phyloP scores from a whole-genome alignment of 2,888 invertebrate genomes.

The Brachycybe producta region DNA sequence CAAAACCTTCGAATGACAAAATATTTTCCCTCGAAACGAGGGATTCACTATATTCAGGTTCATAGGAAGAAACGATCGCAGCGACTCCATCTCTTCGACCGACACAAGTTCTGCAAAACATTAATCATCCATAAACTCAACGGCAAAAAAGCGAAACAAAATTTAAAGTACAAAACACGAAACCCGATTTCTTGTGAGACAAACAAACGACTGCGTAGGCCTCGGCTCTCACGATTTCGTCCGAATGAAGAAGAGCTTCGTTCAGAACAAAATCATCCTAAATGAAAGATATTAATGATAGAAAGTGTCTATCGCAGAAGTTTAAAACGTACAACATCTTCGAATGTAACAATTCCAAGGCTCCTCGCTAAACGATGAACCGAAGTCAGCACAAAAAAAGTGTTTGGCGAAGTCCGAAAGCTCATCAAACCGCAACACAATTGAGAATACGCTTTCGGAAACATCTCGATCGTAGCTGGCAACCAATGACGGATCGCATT shows the following conservation, averaged over 20 bases:
- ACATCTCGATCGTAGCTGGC: constrained; percentile 4
- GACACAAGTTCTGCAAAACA: constrained; percentile 25
- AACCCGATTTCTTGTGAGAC: constrained; percentile 9
- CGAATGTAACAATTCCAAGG: constrained; percentile 1
- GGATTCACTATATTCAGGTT: constrained; percentile 33
- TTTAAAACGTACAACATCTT: background rate
- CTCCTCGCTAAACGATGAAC: background rate
- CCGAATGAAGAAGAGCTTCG: background rate
- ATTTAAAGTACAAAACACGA: background rate
- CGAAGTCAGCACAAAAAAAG: background rate
- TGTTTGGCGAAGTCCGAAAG: background rate
- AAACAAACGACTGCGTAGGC: constrained; percentile 11
- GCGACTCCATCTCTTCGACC: constrained; percentile 25
- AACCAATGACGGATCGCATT: constrained; percentile 12
- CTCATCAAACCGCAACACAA: background rate
- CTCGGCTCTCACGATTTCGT: constrained; percentile 5
- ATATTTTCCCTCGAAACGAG: constrained; percentile 31
- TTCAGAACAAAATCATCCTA: constrained; percentile 1
- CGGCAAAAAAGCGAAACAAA: background rate
- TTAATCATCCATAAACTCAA: background rate
- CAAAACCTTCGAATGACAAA: constrained; percentile 27
- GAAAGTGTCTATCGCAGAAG: background rate
- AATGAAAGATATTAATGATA: background rate
- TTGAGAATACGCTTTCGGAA: background rate
- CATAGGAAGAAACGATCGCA: constrained; percentile 27